Percentiles rank a stretch among this genome's conserved stretches.
Evolutionary conservation across 2,888 invertebrate species (phyloP).

Genomic region (Thymelicus sylvestris): DNA sequence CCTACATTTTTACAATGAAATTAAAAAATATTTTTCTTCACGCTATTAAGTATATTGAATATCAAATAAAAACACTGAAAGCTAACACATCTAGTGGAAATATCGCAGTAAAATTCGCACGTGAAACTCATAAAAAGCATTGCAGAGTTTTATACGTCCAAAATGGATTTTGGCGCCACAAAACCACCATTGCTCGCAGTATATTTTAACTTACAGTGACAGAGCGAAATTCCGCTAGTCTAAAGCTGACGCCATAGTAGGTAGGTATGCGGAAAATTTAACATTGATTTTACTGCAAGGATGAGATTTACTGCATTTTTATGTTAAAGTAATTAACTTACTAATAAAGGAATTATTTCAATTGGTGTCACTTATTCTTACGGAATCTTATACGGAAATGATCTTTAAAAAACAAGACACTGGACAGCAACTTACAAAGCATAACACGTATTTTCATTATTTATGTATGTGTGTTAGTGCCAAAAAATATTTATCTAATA

Average conservation of each 20-base stretch:
- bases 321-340: neutral
- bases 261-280: conserved; percentile 1
- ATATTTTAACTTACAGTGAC: conserved; percentile 12
- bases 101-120: neutral
- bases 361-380: too few species aligned
- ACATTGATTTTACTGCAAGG: neutral
- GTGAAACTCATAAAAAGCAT: conserved; percentile 5
- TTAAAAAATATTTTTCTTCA: neutral
- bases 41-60: neutral
- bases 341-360: too few species aligned
- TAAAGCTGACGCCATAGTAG: neutral
- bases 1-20: conserved; percentile 74
- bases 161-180: conserved; percentile 16
- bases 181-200: conserved; percentile 6
- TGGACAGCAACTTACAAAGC: too few species aligned
- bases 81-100: neutral
- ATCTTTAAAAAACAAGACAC: too few species aligned
- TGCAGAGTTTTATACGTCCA: conserved; percentile 8
- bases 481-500: too few species aligned
- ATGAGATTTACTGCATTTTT: neutral
- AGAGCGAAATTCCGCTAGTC: conserved; percentile 8
- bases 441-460: too few species aligned
- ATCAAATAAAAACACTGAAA: neutral
- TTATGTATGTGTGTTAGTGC: too few species aligned
- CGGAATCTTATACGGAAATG: too few species aligned